phyloP scores from a whole-genome alignment of 2,888 invertebrate species.

The Cephus pulcher region DNA sequence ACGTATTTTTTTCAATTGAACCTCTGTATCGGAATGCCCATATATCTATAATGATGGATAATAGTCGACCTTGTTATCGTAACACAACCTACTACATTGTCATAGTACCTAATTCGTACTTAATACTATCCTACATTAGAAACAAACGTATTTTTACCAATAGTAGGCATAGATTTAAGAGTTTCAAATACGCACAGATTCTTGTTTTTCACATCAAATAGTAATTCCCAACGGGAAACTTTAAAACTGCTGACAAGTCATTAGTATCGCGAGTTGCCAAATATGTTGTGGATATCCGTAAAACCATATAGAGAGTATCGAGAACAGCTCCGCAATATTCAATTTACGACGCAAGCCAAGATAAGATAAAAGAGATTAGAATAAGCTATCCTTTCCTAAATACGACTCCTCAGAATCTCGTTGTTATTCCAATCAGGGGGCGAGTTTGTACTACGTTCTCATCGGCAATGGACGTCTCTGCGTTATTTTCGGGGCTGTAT shows the following conservation, averaged over 20 bases:
- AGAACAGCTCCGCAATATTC: background rate
- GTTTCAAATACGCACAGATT: background rate
- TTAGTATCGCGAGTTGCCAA: background rate
- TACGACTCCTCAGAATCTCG: background rate
- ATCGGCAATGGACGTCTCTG: conserved; percentile 1
- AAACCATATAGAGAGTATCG: background rate
- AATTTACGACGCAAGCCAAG: background rate
- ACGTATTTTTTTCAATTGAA: background rate
- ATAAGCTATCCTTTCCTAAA: background rate
- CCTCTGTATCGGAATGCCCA: background rate
- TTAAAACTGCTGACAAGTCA: background rate
- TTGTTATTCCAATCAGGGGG: background rate
- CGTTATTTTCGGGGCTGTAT: conserved; percentile 32
- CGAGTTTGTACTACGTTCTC: background rate
- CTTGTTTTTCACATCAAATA: background rate
- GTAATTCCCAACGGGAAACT: background rate
- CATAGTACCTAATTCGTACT: background rate
- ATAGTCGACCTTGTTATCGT: background rate
- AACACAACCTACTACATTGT: background rate
- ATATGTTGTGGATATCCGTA: background rate
- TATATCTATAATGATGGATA: background rate
- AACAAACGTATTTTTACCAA: background rate
- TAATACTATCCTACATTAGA: background rate
- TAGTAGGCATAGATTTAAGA: background rate
- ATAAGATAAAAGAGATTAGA: background rate